A percentile compares a stretch with the other conserved stretches of the same genome.
phyloP scores from a whole-genome alignment of 2,888 invertebrate species.

The Hesperia comma region DNA sequence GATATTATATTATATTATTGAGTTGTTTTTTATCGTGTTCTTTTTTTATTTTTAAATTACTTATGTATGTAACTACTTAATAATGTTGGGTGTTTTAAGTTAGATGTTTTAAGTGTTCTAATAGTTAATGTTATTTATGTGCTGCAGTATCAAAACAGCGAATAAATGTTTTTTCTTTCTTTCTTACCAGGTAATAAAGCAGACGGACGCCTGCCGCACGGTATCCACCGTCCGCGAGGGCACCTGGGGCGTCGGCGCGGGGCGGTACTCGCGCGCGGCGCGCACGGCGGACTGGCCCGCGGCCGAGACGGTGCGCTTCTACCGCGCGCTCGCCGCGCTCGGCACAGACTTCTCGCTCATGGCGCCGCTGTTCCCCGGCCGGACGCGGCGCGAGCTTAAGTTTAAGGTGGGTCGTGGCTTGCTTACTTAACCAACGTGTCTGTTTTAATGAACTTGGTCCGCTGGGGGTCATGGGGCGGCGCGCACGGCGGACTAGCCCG shows the following conservation, averaged over 20 bases:
- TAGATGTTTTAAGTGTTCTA: no score
- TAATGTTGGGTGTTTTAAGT: no score
- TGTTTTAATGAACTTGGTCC: no score
- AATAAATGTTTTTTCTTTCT: background rate
- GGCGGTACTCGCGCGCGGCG: slow-evolving; percentile 87
- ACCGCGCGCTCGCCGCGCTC: slow-evolving; percentile 93
- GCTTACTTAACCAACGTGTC: no score
- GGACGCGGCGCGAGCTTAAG: slow-evolving; percentile 92
- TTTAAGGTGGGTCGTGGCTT: slow-evolving; percentile 89
- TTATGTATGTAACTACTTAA: no score
- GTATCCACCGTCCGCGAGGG: slow-evolving; percentile 85
- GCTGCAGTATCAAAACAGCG: no score
- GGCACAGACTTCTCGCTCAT: slow-evolving; percentile 97
- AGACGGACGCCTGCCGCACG: slow-evolving; percentile 85
- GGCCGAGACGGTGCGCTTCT: slow-evolving; percentile 94
- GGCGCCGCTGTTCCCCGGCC: slow-evolving; percentile 91
- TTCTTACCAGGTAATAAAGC: slow-evolving; percentile 85
- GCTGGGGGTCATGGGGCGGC: no score
- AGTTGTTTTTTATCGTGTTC: no score
- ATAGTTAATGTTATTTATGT: no score
- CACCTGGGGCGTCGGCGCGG: slow-evolving; percentile 82
- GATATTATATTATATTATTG: no score
- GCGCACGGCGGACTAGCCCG: slow-evolving; percentile 89
- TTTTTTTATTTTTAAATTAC: no score
- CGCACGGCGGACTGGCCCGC: slow-evolving; percentile 89